Conservation (phyloP, 1,140 invertebrate species). For the Cydia splendana region DNA sequence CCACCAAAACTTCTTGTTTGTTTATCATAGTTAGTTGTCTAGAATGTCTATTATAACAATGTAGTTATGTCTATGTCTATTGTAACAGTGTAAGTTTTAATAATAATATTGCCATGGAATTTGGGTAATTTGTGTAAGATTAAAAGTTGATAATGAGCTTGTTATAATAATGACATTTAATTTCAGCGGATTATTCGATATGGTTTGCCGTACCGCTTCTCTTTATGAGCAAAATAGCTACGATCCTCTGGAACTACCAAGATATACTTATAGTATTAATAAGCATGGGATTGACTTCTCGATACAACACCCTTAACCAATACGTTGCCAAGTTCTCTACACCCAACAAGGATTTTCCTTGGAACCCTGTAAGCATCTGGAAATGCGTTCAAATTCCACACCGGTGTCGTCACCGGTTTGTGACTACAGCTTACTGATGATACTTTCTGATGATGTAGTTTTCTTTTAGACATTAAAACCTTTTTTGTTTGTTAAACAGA, state of each 20-base stretch:
- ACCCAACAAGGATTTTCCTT: neutral
- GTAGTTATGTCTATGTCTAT: no score
- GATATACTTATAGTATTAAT: constrained; percentile 84
- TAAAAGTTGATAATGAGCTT: neutral
- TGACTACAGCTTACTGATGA: no score
- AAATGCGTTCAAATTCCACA: no score
- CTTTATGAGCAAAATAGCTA: constrained; percentile 82
- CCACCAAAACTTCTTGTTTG: no score
- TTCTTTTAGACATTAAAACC: no score
- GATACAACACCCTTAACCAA: constrained; percentile 82
- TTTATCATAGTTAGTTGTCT: no score
- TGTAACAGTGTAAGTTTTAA: no score
- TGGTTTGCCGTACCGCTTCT: constrained; percentile 50
- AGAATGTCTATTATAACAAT: no score
- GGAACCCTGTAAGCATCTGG: constrained; percentile 1
- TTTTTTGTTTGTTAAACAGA: no score
- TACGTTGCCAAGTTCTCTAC: constrained; percentile 52
- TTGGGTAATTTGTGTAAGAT: neutral
- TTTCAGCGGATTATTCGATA: constrained; percentile 53
- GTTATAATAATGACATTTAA: neutral
- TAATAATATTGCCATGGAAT: no score
- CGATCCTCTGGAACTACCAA: constrained; percentile 85
- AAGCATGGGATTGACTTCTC: constrained; percentile 81
- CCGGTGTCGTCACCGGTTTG: no score
- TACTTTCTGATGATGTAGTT: no score